Evolutionary conservation across 1,140 invertebrate genomes (phyloP).

Genomic region (Lordiphosa mommai): DNA sequence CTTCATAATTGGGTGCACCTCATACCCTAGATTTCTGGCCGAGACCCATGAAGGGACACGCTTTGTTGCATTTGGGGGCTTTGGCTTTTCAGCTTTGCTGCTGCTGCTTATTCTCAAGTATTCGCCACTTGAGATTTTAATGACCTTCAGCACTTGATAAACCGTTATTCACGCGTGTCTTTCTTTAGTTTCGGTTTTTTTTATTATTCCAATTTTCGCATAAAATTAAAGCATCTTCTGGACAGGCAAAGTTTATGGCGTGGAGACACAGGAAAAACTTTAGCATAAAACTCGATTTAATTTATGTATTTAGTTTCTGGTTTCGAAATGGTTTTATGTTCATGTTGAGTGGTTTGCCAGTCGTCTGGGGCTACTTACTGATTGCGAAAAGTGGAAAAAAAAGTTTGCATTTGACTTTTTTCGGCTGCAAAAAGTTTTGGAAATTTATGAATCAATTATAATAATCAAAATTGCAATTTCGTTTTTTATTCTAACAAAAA

Average conservation of each 20-base stretch:
- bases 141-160: constrained; percentile 63
- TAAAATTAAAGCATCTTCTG: constrained; percentile 61
- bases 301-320: constrained; percentile 68
- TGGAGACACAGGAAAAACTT: constrained; percentile 46
- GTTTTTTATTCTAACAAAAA: neutral
- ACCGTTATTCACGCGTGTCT: constrained; percentile 58
- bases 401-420: constrained; percentile 34
- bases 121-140: constrained; percentile 61
- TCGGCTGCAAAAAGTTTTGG: constrained; percentile 21
- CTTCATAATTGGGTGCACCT: constrained; percentile 63
- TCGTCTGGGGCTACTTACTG: constrained; percentile 30
- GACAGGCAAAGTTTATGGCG: constrained; percentile 42
- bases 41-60: constrained; percentile 10
- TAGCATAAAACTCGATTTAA: constrained; percentile 46
- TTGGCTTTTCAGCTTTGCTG: constrained; percentile 34
- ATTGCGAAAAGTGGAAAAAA: constrained; percentile 30
- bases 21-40: constrained; percentile 3
- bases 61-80: constrained; percentile 53
- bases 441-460: constrained; percentile 41
- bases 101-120: constrained; percentile 40
- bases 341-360: constrained; percentile 48
- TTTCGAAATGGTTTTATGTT: constrained; percentile 58
- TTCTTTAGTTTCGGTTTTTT: constrained; percentile 19
- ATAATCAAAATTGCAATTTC: constrained; percentile 14
- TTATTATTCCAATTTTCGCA: constrained; percentile 17